Conservation (phyloP, 2,113 vertebrate species). For the Mobula hypostoma region DNA sequence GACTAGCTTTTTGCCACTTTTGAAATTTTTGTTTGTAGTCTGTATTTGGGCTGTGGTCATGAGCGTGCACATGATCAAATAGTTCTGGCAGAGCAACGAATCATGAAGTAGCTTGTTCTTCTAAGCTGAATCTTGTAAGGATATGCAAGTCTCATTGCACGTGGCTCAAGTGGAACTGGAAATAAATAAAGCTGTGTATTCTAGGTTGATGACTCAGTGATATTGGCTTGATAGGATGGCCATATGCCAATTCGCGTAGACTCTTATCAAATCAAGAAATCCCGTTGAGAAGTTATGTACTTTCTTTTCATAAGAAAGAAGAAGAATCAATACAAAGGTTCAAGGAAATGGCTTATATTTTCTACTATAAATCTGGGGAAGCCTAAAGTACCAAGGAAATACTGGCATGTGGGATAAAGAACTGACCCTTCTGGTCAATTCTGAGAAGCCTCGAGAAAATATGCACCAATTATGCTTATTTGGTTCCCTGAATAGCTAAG, state of each 20-base stretch:
- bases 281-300: neutral
- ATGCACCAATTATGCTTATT: neutral
- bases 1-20: neutral
- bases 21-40: neutral
- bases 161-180: neutral
- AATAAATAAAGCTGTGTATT: conserved; percentile 1
- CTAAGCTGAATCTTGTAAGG: neutral
- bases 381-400: neutral
- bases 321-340: neutral
- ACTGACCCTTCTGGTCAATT: neutral
- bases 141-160: neutral
- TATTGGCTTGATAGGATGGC: conserved; percentile 18
- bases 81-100: neutral
- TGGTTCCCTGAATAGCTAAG: neutral
- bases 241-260: neutral
- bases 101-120: conserved; percentile 31
- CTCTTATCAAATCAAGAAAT: conserved; percentile 15
- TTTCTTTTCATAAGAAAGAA: neutral
- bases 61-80: conserved; percentile 15
- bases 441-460: neutral
- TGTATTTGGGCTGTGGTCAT: conserved; percentile 7
- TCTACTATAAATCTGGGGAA: neutral
- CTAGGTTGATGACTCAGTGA: neutral
- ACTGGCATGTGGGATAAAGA: no score
- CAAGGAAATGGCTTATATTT: neutral